Base-by-base conservation (phyloP, 2,888 invertebrate species). In the Cephus spinipes region DNA sequence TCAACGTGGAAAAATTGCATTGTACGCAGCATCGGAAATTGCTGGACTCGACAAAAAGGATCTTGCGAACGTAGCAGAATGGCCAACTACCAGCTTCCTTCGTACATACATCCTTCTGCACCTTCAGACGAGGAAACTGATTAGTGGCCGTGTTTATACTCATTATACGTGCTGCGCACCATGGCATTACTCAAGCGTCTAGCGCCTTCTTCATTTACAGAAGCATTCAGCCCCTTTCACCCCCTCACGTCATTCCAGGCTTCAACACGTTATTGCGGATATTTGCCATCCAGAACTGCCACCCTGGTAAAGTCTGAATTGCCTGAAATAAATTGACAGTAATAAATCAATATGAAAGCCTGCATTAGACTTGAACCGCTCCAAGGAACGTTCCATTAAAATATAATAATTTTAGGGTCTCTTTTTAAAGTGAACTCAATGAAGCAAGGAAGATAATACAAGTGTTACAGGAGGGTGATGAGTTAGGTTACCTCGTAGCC, bases 71-170 rank as follows among this genome's bases (percentile, higher is more conserved):
- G 55, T 23, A 23, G 55, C 55, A 55, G 9, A 55, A 55, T 23
- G 55, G 55, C 23, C 23, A 55, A 23, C 55, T 55, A 55, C 23
- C 2, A 9, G 55, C 55, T 55, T 55, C 23, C 55, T 55, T 55
- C 71, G 71, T 33, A 31, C 31, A 12, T 71, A 71, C 31, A 11
- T 12, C 71, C 71, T 71, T 71, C 15, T 71, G 31, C 15, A 31
- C 31, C 71, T 6, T 31, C 12, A 2, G 71, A 15, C 69, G 55
- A 12, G 55, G 76, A 78, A 74, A 81, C 81, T 82, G 81, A 85
- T 85, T 81, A 81, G 79, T 82, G 80, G 77, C 79, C 77, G 79
- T 81, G 80, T 84, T 83, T 81, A 82, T 81, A 81, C 81, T 84
- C 81, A 80, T 83, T 83, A 84, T 75, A 79, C 79, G 79, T 69